Base-by-base conservation (phyloP, 2,113 vertebrate species). In the Ceyx cyanopectus region DNA sequence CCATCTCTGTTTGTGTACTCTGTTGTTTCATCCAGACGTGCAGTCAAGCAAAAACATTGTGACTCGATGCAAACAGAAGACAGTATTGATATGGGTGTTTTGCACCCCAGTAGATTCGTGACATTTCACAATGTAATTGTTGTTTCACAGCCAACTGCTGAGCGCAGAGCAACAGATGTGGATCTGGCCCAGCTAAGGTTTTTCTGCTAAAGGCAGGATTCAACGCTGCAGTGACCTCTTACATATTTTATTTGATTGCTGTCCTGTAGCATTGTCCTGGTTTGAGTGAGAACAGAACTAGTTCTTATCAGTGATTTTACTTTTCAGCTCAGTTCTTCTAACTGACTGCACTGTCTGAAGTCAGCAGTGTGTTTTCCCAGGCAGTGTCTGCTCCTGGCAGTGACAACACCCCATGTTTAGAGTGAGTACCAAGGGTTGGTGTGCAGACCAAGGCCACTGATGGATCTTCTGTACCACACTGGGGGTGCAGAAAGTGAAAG, bases 51-150 rank as follows among this genome's bases (percentile, higher is more conserved):
- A 94, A 94, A 77, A 87, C 60, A 48, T 51, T 70, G 7, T 43
- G 89, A 62, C 94, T 87, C 9, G 5, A 89, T 85, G 75, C 67
- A 74, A 89, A 72, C 91, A 80, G 68, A 81, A 91, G 91, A 74
- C 80, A 83, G 56, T 60, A 81, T 87, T 82, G 84, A 77, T 14
- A 5, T 94, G 48, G 22, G 48, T 16, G 56, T 69, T 80, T 80
- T 29, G 41, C 75, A 85, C 43, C 80, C 48, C 40, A 9, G 65
- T 30, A 76, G 87, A 58, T 26, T 72, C 70, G 20, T 4, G 23
- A 11, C 50, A 66, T 95, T 96, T 95, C 81, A 46, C 85, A 95
- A 80, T 37, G 30, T 57, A 66, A 76, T 79, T 66, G 82, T 3
- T 92, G 66, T 82, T 92, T 82, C 6, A 0, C 21, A 50, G 53